These are phyloP conservation scores for Solenodon paradoxus DNA, from an alignment of 2,113 vertebrate genomes.

Conservation along the genomic window DNA sequence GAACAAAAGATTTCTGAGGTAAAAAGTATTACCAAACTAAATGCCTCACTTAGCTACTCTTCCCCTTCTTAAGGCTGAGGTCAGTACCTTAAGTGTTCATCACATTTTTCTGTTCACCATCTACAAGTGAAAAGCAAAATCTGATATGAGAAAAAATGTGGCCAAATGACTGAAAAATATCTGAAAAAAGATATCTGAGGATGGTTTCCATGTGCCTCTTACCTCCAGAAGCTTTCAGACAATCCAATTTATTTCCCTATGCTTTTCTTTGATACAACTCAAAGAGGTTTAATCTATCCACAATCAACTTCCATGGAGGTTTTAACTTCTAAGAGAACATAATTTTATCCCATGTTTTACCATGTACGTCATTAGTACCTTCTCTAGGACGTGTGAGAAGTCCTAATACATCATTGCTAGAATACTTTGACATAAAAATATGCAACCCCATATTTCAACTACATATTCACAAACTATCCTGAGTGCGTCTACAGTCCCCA, in stretches of 20 bases:
- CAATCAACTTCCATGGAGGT: not conserved
- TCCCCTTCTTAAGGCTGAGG: not conserved
- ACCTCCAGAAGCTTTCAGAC: not conserved
- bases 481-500: not conserved
- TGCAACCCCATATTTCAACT: not conserved
- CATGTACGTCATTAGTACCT: not conserved
- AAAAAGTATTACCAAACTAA: not conserved
- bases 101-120: not conserved
- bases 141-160: not conserved
- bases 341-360: not conserved
- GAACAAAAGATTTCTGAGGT: not conserved
- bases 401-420: not conserved
- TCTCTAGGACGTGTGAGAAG: not conserved
- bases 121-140: not conserved
- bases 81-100: not conserved
- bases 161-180: not conserved
- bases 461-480: not conserved
- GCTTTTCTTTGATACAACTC: conserved; percentile 26
- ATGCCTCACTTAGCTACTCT: not conserved
- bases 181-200: not conserved
- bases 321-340: not conserved
- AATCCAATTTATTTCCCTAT: not conserved
- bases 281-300: conserved; percentile 8
- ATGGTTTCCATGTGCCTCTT: not conserved
- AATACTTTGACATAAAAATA: not conserved